phyloP scores from a whole-genome alignment of 2,888 invertebrate genomes.

The Furcula furcula region DNA sequence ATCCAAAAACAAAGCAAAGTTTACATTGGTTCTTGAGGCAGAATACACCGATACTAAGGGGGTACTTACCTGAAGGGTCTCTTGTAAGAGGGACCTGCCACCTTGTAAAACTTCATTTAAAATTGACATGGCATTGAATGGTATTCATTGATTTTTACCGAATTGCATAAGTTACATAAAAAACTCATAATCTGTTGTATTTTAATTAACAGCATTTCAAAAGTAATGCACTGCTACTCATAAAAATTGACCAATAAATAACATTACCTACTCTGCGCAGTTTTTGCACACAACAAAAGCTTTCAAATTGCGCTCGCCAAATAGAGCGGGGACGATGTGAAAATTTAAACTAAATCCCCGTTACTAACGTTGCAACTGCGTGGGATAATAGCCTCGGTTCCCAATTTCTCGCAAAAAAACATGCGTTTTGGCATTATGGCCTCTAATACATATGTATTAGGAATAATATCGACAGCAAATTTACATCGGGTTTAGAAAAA shows the following conservation, averaged over 20 bases:
- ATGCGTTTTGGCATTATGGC: conserved; percentile 6
- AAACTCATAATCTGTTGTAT: too few relatives aligned
- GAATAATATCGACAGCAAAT: conserved; percentile 9
- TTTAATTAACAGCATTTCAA: too few relatives aligned
- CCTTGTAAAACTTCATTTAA: too few relatives aligned
- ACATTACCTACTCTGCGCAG: conserved; percentile 8
- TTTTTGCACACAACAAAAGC: conserved; percentile 38
- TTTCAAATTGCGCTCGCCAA: conserved; percentile 46
- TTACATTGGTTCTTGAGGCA: too few relatives aligned
- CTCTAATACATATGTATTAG: conserved; percentile 14
- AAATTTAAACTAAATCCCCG: conserved; percentile 68
- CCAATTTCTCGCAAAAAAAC: conserved; percentile 4
- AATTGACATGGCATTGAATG: too few relatives aligned
- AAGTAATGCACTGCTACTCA: neutral
- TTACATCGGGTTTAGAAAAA: conserved; percentile 20
- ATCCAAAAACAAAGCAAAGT: too few relatives aligned
- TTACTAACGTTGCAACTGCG: conserved; percentile 41
- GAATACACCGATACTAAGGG: too few relatives aligned
- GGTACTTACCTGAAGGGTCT: too few relatives aligned
- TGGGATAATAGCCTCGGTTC: conserved; percentile 43
- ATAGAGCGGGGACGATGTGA: conserved; percentile 50
- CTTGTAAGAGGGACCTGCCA: too few relatives aligned
- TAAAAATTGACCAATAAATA: conserved; percentile 17
- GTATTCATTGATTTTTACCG: too few relatives aligned
- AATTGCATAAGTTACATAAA: too few relatives aligned